Evolutionary conservation across 2,113 vertebrate genomes (phyloP), one percentile per base, ranked within the genome.

Genomic region (Thunnus thynnus): DNA sequence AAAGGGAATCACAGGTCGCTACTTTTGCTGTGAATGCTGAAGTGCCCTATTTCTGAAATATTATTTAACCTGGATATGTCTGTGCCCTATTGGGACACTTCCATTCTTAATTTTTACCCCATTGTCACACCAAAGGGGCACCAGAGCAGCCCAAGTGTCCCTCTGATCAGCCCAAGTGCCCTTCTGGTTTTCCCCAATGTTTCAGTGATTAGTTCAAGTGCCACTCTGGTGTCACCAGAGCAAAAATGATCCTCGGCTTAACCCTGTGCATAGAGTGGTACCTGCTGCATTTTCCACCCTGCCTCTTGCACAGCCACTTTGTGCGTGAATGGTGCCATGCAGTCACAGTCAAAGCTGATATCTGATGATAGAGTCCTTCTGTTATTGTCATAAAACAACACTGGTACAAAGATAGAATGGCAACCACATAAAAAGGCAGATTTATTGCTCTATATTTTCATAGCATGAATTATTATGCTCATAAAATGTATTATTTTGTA

Each of bases 91-190:
- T 65, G 51, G 12, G 57, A 11, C 41, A n/a, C 57, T 50, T 71
- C 41, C 8, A 3, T 32, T 58, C 2, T 63, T 18, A 41, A 56
- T 70, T 44, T 77, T 72, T 69, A 51, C 52, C 20, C 54, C 30
- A 65, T 3, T 72, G 67, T 72, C 70, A 70, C 50, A 77, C 46
- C 55, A 20, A 18, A 83, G 54, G 48, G 41, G 72, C 41, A 41
- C 56, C 55, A 20, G 57, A 76, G 25, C 16, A 25, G 60, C 73
- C 77, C 68, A 83, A 85, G 77, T 64, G 30, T 67, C 27, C 60
- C 64, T 74, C 55, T 86, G 83, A 86, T 86, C 70, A 80, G 81
- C 67, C 67, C 13, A 41, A 90, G 90, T 78, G 72, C 77, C 56
- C 77, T 76, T 80, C 60, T 75, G 71, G 36, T 65, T 1, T 4